Evolutionary conservation across 2,113 vertebrate species (phyloP).

Genomic region (Callionymus lyra): DNA sequence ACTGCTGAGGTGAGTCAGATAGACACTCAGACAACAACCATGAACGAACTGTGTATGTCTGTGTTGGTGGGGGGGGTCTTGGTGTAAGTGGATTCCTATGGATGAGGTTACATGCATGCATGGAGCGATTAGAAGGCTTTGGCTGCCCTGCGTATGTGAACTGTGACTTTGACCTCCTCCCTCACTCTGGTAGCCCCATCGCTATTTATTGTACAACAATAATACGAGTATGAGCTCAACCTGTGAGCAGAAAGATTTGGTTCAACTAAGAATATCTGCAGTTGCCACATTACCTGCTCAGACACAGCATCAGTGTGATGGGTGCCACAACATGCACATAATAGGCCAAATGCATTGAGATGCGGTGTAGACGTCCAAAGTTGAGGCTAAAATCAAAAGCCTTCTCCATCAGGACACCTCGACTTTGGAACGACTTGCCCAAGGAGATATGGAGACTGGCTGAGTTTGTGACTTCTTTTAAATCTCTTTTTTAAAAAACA

Average conservation of each 20-base stretch:
- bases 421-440: too few relatives aligned
- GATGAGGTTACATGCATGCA: conserved; percentile 54
- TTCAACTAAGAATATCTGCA: conserved; percentile 40
- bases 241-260: conserved; percentile 33
- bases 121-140: conserved; percentile 54
- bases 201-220: conserved; percentile 60
- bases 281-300: neutral
- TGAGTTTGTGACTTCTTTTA: too few relatives aligned
- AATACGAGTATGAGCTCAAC: conserved; percentile 45
- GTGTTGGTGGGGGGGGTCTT: neutral
- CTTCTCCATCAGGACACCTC: too few relatives aligned
- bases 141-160: conserved; percentile 40
- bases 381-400: too few relatives aligned
- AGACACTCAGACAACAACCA: neutral
- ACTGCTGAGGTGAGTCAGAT: neutral
- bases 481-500: too few relatives aligned
- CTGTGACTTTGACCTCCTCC: conserved; percentile 47
- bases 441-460: too few relatives aligned
- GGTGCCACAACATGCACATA: too few relatives aligned
- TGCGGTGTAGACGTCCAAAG: too few relatives aligned
- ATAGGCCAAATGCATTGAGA: too few relatives aligned
- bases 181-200: conserved; percentile 20
- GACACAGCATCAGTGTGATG: too few relatives aligned
- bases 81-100: conserved; percentile 38
- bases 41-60: too few relatives aligned